Evolutionary conservation across 2,888 invertebrate genomes (phyloP).

Genomic region (Diabrotica balteata): DNA sequence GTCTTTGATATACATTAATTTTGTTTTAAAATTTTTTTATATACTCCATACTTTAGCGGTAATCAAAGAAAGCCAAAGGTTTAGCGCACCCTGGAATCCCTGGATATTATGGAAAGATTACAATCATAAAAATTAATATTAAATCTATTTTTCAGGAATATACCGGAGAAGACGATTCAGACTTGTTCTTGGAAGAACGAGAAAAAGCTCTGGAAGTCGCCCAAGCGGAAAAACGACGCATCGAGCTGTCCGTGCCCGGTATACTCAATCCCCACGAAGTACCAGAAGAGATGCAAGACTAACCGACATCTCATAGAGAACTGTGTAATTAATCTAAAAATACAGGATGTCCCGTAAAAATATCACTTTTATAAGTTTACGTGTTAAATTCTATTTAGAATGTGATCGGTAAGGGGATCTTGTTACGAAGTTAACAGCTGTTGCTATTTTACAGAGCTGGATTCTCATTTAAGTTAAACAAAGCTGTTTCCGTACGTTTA

Average conservation of each 20-base stretch:
- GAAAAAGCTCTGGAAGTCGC: constrained; percentile 87
- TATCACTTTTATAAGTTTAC: constrained; percentile 22
- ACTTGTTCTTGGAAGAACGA: constrained; percentile 96
- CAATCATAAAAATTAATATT: too few species aligned
- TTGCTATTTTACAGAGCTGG: too few species aligned
- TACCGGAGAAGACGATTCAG: constrained; percentile 97
- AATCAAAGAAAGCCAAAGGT: too few species aligned
- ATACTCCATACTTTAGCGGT: too few species aligned
- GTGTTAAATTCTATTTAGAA: not conserved
- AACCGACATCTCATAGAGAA: constrained; percentile 49
- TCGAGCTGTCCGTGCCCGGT: constrained; percentile 94
- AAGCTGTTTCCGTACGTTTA: too few species aligned
- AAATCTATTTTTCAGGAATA: constrained; percentile 76
- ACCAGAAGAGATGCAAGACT: constrained; percentile 95
- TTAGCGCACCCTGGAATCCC: too few species aligned
- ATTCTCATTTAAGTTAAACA: too few species aligned
- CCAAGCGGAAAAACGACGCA: constrained; percentile 91
- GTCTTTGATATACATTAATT: too few species aligned
- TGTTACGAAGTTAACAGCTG: too few species aligned
- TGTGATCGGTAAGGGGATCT: too few species aligned
- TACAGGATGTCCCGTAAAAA: constrained; percentile 22
- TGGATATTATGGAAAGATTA: too few species aligned
- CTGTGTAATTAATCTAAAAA: constrained; percentile 47
- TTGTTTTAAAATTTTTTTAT: too few species aligned
- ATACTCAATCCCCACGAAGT: constrained; percentile 95